These are phyloP conservation scores for Rhizomys pruinosus DNA, from an alignment of 2,113 vertebrate genomes.

Conservation along the genomic window DNA sequence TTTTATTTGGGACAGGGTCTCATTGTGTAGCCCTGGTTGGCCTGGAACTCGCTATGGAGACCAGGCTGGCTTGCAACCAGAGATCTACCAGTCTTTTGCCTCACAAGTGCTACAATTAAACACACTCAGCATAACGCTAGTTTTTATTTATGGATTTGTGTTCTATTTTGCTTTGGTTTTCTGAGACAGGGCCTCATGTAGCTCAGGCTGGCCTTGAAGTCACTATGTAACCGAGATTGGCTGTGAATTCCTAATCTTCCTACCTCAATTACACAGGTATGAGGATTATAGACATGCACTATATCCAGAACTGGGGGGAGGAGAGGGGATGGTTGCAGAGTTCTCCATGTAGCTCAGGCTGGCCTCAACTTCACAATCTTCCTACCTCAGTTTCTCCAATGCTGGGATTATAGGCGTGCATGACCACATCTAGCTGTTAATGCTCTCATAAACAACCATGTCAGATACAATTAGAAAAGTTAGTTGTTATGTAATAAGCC, in stretches of 20 bases:
- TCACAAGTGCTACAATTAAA: too few relatives aligned
- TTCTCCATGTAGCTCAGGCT: neutral
- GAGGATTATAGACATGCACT: neutral
- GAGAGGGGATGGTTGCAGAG: too few relatives aligned
- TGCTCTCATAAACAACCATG: neutral
- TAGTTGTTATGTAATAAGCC: constrained; percentile 38
- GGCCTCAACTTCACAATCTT: neutral
- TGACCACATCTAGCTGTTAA: neutral
- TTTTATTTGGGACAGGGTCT: neutral
- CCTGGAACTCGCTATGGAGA: too few relatives aligned
- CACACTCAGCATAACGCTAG: too few relatives aligned
- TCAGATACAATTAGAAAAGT: constrained; percentile 45
- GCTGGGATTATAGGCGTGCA: neutral
- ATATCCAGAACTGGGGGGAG: neutral
- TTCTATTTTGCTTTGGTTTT: neutral
- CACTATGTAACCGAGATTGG: neutral
- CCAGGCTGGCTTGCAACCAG: too few relatives aligned
- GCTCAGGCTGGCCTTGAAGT: neutral
- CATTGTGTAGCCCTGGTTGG: too few relatives aligned
- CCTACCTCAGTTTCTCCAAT: neutral
- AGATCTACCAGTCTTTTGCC: too few relatives aligned
- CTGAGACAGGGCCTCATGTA: neutral
- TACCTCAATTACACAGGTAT: neutral
- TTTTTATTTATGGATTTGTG: too few relatives aligned
- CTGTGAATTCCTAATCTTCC: neutral